Evolutionary conservation across 2,888 invertebrate species (phyloP).

Genomic region (Drosophila fulvimacula): DNA sequence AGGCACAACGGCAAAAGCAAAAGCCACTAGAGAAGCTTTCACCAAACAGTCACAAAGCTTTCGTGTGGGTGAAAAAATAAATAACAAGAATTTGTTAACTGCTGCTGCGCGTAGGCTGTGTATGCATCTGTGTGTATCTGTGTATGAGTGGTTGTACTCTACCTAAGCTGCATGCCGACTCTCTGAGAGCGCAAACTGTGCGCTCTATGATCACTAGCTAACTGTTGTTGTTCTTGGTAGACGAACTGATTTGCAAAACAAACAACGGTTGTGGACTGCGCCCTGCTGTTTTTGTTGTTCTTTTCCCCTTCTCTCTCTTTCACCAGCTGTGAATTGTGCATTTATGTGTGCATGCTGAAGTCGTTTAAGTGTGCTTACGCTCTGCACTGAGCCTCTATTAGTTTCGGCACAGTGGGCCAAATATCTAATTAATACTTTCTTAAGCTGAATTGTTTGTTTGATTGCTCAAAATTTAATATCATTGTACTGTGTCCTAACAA

Average conservation of each 20-base stretch:
- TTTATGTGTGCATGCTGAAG: not conserved
- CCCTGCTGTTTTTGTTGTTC: not conserved
- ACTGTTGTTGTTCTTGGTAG: not conserved
- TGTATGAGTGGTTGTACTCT: not conserved
- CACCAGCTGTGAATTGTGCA: not conserved
- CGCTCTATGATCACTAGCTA: not conserved
- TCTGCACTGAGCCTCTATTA: not conserved
- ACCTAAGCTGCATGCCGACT: not conserved
- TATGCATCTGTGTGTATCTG: not conserved
- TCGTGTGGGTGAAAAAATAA: not conserved
- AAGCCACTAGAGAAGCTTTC: constrained; percentile 38
- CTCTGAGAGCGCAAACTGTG: constrained; percentile 4
- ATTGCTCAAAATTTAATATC: not conserved
- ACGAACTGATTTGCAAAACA: constrained; percentile 9
- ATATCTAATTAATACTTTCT: not conserved
- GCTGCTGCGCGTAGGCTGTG: constrained; percentile 1
- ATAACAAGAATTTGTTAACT: not conserved
- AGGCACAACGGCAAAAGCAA: constrained; percentile 21
- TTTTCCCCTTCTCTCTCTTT: not conserved
- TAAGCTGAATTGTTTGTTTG: not conserved
- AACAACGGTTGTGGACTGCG: not conserved
- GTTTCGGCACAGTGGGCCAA: not conserved
- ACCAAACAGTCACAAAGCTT: constrained; percentile 18
- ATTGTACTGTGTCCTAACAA: not conserved
- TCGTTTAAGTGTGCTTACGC: not conserved